phyloP scores from a whole-genome alignment of 2,113 vertebrate species.

The Chinchilla lanigera region DNA sequence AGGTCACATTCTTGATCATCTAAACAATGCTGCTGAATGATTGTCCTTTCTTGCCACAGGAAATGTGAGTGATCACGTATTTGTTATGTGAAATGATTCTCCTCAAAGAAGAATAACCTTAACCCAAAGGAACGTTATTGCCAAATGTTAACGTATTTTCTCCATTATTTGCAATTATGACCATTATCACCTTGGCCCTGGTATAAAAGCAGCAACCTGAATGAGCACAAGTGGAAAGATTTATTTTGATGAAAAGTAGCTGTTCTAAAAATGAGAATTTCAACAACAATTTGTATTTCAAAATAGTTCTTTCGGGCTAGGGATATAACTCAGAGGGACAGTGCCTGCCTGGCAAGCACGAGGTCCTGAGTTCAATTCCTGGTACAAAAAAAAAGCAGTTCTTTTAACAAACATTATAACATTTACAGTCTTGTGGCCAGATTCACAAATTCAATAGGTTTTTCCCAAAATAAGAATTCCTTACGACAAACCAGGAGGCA shows the following conservation, averaged over 20 bases:
- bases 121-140: neutral
- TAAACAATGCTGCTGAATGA: neutral
- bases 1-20: neutral
- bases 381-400: too few relatives aligned
- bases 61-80: neutral
- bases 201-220: neutral
- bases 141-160: neutral
- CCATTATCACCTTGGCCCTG: neutral
- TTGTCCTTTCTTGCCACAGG: neutral
- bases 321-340: too few relatives aligned
- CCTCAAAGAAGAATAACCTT: neutral
- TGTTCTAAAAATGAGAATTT: neutral
- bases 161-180: neutral
- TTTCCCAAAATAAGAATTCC: neutral
- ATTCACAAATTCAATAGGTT: neutral
- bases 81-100: neutral
- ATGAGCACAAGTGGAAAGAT: neutral
- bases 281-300: neutral
- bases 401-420: neutral
- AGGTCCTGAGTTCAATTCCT: too few relatives aligned
- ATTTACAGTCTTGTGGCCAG: neutral
- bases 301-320: neutral
- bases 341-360: too few relatives aligned
- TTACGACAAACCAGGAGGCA: conserved; percentile 1
- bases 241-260: neutral